Base-by-base conservation (phyloP, 2,113 vertebrate species). In the Prionailurus viverrinus region DNA sequence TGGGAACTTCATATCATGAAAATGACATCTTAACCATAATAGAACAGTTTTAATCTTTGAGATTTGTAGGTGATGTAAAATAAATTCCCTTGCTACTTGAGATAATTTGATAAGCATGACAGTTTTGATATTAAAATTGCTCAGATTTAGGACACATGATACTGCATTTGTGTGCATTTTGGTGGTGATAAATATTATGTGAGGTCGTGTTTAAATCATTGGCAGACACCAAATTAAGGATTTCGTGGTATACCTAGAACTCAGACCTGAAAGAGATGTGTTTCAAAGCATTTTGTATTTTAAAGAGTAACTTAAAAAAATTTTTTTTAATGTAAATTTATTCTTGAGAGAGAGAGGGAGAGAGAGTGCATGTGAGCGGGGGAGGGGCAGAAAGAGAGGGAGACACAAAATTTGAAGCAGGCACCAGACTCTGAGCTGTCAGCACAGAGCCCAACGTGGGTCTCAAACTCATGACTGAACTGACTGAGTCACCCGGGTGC, bases 41-140 rank as follows among this genome's bases (percentile, higher is more conserved):
- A 96, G 39, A 39, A 55, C 11, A 84, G 39, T 86, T 96, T 7
- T 55, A 71, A 88, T 80, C 33, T 74, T 88, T 66, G 29, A 68
- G 55, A 51, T 74, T 95, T 85, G 68, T 61, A 86, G 84, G n/a
- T 69, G 45, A 83, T 4, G 27, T 89, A 74, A 93, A 86, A 68
- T 51, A 61, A 94, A 95, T 82, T 97, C 15, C 31, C 31, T 82
- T 91, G 19, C 39, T 87, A 76, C 61, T 88, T 91, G 76, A 92
- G 94, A 68, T 66, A 78, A 78, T 94, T 83, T 92, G 51, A 83
- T 94, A 55, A 55, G 61, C 61, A 71, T 21, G 21, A 48, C 18
- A 88, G 71, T 76, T 65, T 63, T 36, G 23, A 27, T 41, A 41
- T 76, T 55, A 83, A 87, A 87, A 41, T 45, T 81, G 58, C 39